Evolutionary conservation across 2,888 invertebrate genomes (phyloP).

Genomic region (Noctua fimbriata): DNA sequence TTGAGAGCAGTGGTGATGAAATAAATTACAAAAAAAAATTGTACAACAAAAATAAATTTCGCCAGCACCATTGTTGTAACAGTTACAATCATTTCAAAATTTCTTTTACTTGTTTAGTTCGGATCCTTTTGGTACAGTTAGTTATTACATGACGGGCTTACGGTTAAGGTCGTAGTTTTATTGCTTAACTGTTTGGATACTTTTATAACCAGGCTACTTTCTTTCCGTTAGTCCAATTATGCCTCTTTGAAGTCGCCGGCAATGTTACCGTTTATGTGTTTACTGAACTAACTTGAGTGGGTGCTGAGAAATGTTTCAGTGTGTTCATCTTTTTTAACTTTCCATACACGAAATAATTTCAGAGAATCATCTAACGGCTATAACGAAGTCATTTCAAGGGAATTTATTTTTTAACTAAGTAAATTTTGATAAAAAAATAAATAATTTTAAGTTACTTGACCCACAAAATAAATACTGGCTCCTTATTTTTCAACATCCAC

Average conservation of each 20-base stretch:
- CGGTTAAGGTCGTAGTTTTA: constrained; percentile 74
- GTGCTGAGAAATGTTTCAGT: constrained; percentile 38
- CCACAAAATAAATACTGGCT: too few relatives aligned
- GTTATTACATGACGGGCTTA: constrained; percentile 48
- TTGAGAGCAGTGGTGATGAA: too few relatives aligned
- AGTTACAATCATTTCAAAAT: constrained; percentile 57
- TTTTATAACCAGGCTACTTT: constrained; percentile 85
- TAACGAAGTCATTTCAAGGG: too few relatives aligned
- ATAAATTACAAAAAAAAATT: constrained; percentile 40
- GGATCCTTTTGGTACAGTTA: constrained; percentile 68
- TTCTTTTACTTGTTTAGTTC: constrained; percentile 52
- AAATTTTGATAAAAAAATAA: too few relatives aligned
- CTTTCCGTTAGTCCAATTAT: constrained; percentile 85
- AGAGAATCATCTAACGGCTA: too few relatives aligned
- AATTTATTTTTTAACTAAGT: too few relatives aligned
- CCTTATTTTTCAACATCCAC: too few relatives aligned
- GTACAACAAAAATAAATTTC: constrained; percentile 63
- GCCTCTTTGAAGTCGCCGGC: constrained; percentile 80
- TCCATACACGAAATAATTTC: too few relatives aligned
- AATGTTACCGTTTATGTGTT: constrained; percentile 74
- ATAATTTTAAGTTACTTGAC: too few relatives aligned
- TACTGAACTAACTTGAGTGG: constrained; percentile 56
- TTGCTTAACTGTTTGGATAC: constrained; percentile 72
- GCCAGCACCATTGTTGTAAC: constrained; percentile 60
- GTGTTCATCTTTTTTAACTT: constrained; percentile 24